Percentiles rank a stretch among this genome's conserved stretches.
phyloP scores from a whole-genome alignment of 2,113 vertebrate genomes.

The Capreolus pygargus region DNA sequence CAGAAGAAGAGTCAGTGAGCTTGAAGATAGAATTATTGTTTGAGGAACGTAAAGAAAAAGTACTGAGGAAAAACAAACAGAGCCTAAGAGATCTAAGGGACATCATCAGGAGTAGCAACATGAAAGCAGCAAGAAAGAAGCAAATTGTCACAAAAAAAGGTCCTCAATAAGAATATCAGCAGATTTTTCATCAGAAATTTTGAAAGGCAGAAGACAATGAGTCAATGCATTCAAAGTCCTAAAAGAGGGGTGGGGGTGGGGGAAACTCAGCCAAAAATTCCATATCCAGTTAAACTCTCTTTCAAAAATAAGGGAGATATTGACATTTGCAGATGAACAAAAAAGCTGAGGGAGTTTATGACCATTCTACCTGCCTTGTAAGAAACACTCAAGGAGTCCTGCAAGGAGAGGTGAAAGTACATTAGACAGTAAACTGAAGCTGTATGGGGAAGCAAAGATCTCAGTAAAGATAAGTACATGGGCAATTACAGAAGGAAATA shows the following conservation, averaged over 20 bases:
- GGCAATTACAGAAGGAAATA: neutral
- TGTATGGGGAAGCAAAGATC: neutral
- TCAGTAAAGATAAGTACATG: neutral
- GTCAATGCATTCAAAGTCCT: neutral
- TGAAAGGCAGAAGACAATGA: neutral
- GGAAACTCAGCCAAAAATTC: neutral
- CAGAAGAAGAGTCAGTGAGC: neutral
- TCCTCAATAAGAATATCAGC: neutral
- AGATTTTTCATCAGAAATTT: neutral
- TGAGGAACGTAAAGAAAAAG: neutral
- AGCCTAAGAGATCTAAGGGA: neutral
- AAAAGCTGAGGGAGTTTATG: neutral
- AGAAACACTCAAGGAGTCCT: neutral
- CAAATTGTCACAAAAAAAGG: neutral
- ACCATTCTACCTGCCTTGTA: neutral
- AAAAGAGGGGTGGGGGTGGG: rapidly evolving
- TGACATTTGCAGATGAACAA: neutral
- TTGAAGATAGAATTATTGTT: neutral
- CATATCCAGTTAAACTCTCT: neutral
- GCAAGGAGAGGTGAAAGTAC: neutral
- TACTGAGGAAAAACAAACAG: neutral
- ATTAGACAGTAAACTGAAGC: neutral
- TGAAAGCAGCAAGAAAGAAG: neutral
- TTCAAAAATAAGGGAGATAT: neutral
- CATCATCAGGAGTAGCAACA: neutral